phyloP scores from a whole-genome alignment of 2,113 vertebrate genomes.

The Micronycteris hirsuta region DNA sequence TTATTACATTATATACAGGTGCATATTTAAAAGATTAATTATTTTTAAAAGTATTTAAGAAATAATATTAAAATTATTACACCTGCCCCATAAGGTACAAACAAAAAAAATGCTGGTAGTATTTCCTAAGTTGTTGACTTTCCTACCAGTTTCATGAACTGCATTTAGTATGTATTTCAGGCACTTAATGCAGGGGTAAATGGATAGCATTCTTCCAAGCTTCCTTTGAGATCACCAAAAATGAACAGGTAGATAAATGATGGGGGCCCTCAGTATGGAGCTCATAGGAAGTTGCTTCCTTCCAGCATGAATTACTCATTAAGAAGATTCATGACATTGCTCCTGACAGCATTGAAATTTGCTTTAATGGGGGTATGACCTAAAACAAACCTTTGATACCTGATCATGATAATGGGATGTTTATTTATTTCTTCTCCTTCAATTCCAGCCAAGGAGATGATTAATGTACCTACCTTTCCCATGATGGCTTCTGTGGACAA shows the following conservation, averaged over 20 bases:
- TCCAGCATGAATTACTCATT: slow-evolving; percentile 48
- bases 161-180: not conserved
- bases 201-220: not conserved
- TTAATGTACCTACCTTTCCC: slow-evolving; percentile 82
- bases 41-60: not conserved
- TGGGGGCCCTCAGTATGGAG: not conserved
- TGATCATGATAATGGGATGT: slow-evolving; percentile 77
- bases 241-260: not conserved
- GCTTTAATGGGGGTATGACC: slow-evolving; percentile 80
- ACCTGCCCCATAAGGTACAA: not conserved
- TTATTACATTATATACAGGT: not conserved
- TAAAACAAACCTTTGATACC: slow-evolving; percentile 71
- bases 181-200: not conserved
- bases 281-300: slow-evolving; percentile 15
- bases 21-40: not conserved
- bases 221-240: not conserved
- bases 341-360: slow-evolving; percentile 78
- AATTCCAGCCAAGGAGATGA: slow-evolving; percentile 78
- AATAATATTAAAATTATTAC: slow-evolving; percentile 5
- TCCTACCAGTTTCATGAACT: not conserved
- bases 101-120: not conserved
- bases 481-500: slow-evolving; percentile 75
- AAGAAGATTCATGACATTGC: slow-evolving; percentile 55
- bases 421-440: slow-evolving; percentile 84
- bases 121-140: slow-evolving; percentile 6